Conservation (phyloP, 2,113 vertebrate species). For the Apus apus region DNA sequence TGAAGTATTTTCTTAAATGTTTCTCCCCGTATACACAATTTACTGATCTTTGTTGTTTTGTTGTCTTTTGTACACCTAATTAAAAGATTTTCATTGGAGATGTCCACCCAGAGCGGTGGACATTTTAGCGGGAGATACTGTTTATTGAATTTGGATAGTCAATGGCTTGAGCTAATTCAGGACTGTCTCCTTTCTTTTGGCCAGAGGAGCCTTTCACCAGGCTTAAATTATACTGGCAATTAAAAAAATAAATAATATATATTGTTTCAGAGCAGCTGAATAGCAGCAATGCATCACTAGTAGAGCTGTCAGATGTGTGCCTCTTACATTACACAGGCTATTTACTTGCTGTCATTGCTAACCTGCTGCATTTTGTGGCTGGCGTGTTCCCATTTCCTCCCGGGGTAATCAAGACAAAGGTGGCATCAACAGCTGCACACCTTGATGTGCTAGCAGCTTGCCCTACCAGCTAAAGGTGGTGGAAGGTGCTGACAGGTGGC, state of each 20-base stretch:
- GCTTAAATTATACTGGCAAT: constrained; percentile 19
- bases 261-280: constrained; percentile 3
- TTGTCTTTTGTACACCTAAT: background rate
- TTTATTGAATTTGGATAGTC: background rate
- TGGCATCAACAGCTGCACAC: constrained; percentile 38
- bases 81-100: background rate
- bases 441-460: background rate
- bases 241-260: constrained; percentile 21
- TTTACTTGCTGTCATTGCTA: constrained; percentile 17
- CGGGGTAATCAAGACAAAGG: constrained; percentile 40
- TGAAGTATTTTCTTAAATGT: background rate
- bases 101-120: background rate
- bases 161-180: background rate
- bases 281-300: background rate
- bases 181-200: background rate
- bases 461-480: background rate
- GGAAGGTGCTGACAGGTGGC: constrained; percentile 50
- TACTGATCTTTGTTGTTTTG: background rate
- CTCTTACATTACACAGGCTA: background rate
- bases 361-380: constrained; percentile 20
- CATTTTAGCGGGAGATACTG: background rate
- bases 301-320: background rate
- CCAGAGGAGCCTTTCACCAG: constrained; percentile 14
- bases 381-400: constrained; percentile 30
- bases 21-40: background rate